A percentile compares a stretch with the other conserved stretches of the same genome.
Evolutionary conservation across 92 coral and sea anemone species (phyloP).

Genomic region (Montipora capitata): DNA sequence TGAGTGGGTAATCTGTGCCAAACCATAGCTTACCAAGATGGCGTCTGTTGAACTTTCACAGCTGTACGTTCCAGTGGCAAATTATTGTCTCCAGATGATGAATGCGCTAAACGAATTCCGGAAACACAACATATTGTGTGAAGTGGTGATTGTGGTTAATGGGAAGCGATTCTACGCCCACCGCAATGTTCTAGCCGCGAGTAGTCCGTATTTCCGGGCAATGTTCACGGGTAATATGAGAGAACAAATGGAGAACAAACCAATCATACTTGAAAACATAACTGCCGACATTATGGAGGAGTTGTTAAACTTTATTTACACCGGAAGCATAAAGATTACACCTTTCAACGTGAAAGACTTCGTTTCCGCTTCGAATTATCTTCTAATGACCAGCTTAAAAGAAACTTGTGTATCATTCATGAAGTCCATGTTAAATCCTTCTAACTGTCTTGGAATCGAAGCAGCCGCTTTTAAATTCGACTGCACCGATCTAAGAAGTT

Average conservation of each 20-base stretch:
- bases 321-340: constrained; percentile 95
- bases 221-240: constrained; percentile 96
- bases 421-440: constrained; percentile 95
- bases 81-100: constrained; percentile 92
- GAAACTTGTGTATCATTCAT: constrained; percentile 93
- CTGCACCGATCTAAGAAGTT: constrained; percentile 85
- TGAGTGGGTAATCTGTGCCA: neutral
- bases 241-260: constrained; percentile 95
- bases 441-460: constrained; percentile 99
- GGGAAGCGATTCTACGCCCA: constrained; percentile 91
- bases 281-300: constrained; percentile 95
- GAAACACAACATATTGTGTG: constrained; percentile 94
- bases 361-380: constrained; percentile 95
- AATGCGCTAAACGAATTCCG: constrained; percentile 94
- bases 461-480: constrained; percentile 92
- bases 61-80: constrained; percentile 74
- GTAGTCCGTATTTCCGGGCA: constrained; percentile 98
- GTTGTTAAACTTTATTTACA: constrained; percentile 90
- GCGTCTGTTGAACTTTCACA: constrained; percentile 75
- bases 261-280: constrained; percentile 93
- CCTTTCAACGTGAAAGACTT: constrained; percentile 97
- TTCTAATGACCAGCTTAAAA: constrained; percentile 94
- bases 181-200: constrained; percentile 93
- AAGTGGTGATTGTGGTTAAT: constrained; percentile 91
- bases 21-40: constrained; percentile 20